These are phyloP conservation scores for Scomber japonicus DNA, from an alignment of 2,113 vertebrate species.

Conservation along the genomic window DNA sequence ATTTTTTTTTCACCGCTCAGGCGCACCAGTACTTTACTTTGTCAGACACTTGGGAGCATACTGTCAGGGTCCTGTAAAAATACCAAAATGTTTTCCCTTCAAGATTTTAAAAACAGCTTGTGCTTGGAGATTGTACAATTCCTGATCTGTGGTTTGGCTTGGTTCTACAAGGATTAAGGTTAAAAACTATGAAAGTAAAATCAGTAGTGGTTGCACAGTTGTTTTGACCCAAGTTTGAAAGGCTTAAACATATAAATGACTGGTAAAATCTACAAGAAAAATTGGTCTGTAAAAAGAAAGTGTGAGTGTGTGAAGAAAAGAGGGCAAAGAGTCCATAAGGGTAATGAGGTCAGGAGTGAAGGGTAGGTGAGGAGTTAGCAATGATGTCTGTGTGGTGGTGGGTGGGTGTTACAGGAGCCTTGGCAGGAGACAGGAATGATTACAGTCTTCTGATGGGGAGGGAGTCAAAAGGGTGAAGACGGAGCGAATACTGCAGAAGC, in stretches of 20 bases:
- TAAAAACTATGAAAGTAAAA: background rate
- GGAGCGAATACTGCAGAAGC: conserved; percentile 30
- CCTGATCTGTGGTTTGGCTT: conserved; percentile 5
- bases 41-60: background rate
- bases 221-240: background rate
- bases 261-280: background rate
- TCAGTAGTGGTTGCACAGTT: background rate
- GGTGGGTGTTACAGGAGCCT: conserved; percentile 37
- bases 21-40: background rate
- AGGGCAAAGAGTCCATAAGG: conserved; percentile 2
- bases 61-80: conserved; percentile 19
- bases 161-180: background rate
- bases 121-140: background rate
- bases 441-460: conserved; percentile 51
- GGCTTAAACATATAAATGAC: background rate
- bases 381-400: background rate
- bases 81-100: background rate
- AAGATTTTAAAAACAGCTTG: background rate
- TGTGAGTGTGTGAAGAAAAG: conserved; percentile 5
- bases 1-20: background rate
- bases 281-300: background rate
- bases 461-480: conserved; percentile 15
- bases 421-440: conserved; percentile 50
- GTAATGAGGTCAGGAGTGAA: conserved; percentile 36
- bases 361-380: conserved; percentile 22